Evolutionary conservation across 2,888 invertebrate genomes (phyloP), one percentile per base, ranked within the genome.

Genomic region (Hesperia comma): DNA sequence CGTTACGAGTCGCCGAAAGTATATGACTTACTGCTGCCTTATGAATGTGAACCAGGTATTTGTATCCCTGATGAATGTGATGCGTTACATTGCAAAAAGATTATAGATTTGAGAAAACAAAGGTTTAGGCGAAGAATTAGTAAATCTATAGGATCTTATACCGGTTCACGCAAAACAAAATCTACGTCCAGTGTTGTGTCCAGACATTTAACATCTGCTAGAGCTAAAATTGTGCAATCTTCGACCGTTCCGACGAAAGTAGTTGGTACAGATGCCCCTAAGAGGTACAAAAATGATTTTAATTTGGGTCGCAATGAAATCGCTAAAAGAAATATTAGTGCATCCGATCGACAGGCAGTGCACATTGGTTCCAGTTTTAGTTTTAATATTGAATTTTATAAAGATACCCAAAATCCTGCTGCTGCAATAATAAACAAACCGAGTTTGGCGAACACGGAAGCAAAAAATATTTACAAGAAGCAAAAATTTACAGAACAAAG

Each of bases 1-100:
- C 17, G 51, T 67, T n/a, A 68, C 61, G 51, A 68, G 63, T 6
- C 61, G 53, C 51, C 62, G 68, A 33, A 61, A 43, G 67, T 61
- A 56, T 69, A 63, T 49, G 21, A 70, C 56, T 60, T 74, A 33
- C 53, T 75, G n/a, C 53, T 75, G n/a, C 74, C 80, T 6, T 75
- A 76, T 68, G 78, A 79, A 70, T 82, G 80, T 70, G 79, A 81
- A 63, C 78, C 77, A 40, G 77, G 75, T 37, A 63, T 78, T 40
- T 82, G 81, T 70, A 53, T 74, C 58, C 78, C 80, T 46, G 75
- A 73, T 46, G 64, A 76, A 63, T 82, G 82, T 68, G 70, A 81
- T 70, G 77, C 82, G 19, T 72, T 78, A 66, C 57, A 72, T 61
- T 82, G 81, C 61, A 63, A 75, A 53, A 67, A 77, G 69, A n/a